A percentile compares a stretch with the other conserved stretches of the same genome.
These are phyloP conservation scores for Drosophila pseudoananassae DNA, from an alignment of 1,140 invertebrate genomes.

Conservation along the genomic window DNA sequence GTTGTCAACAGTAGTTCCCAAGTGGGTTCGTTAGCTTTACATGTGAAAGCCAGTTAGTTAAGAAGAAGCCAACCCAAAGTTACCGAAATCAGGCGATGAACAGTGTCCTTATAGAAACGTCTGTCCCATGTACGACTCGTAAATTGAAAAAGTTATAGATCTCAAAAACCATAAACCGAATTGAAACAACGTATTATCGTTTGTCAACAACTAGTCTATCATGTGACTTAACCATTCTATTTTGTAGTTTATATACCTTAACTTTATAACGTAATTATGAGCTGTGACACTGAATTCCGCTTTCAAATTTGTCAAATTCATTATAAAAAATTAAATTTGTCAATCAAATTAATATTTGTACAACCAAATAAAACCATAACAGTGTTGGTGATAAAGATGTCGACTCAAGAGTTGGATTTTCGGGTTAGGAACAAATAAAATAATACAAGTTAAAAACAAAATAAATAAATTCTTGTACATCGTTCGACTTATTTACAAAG, in stretches of 20 bases:
- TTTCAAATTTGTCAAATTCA: background rate
- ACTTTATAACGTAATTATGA: background rate
- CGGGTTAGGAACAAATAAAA: slow-evolving; percentile 25
- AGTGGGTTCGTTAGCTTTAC: no score
- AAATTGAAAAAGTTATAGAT: background rate
- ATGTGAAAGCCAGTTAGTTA: background rate
- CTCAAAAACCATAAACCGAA: background rate
- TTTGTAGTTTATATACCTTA: slow-evolving; percentile 9
- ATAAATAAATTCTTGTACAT: slow-evolving; percentile 51
- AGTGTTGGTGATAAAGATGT: background rate
- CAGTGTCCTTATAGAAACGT: background rate
- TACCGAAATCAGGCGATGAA: background rate
- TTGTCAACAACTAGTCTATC: background rate
- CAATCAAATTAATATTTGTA: slow-evolving; percentile 9
- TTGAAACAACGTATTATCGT: background rate
- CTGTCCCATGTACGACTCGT: background rate
- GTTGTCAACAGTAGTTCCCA: background rate
- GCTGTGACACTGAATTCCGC: background rate
- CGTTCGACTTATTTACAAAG: slow-evolving; percentile 38
- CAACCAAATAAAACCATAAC: slow-evolving; percentile 19
- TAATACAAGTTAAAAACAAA: slow-evolving; percentile 34
- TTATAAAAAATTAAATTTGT: background rate
- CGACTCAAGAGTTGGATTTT: slow-evolving; percentile 1
- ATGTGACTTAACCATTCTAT: background rate
- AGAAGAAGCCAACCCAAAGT: background rate